Percentiles rank a stretch among this genome's conserved stretches.
These are phyloP conservation scores for Silurus aristotelis DNA, from an alignment of 2,797 vertebrate species.

Conservation along the genomic window DNA sequence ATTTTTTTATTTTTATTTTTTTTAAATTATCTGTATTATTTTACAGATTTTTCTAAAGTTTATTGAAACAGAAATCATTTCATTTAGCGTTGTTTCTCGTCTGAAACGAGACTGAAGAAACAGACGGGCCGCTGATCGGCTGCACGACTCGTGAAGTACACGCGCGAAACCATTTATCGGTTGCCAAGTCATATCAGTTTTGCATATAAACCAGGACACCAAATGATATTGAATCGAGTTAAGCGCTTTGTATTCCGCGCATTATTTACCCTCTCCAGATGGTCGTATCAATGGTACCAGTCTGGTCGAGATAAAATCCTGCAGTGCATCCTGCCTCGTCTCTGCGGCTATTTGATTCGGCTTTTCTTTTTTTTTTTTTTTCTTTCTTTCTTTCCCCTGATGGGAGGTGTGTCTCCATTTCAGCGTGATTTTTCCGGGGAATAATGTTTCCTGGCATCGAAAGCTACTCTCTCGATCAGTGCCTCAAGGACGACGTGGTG, in stretches of 20 bases:
- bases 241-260: neutral
- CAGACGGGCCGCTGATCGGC: no score
- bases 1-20: no score
- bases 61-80: neutral
- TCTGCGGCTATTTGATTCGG: neutral
- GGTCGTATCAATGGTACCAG: neutral
- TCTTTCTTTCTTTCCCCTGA: no score
- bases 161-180: neutral
- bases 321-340: neutral
- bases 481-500: neutral
- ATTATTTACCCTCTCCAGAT: neutral
- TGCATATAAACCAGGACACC: neutral
- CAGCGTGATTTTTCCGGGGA: neutral
- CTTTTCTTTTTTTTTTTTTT: neutral
- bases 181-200: neutral
- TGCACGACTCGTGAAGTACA: neutral
- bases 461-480: neutral
- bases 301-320: neutral
- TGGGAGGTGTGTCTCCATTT: neutral
- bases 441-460: slow-evolving; percentile 4
- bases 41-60: neutral
- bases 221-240: neutral
- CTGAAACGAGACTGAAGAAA: no score
- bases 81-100: neutral
- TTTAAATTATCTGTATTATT: no score